phyloP scores from a whole-genome alignment of 2,888 invertebrate species.

The Frankliniella fusca region DNA sequence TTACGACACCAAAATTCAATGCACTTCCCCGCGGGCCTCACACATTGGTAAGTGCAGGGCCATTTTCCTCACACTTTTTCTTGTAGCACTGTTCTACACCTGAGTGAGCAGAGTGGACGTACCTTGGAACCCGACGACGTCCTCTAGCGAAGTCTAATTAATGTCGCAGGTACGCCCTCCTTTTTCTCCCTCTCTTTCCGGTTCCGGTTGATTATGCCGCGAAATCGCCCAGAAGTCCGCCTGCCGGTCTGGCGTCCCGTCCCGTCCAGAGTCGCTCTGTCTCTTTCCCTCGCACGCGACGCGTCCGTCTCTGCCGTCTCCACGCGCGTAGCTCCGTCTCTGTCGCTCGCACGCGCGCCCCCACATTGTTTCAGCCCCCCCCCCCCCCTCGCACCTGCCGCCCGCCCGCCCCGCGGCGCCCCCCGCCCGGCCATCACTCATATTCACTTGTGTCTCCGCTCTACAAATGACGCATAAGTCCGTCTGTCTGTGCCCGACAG shows the following conservation, averaged over 20 bases:
- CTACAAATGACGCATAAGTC: conserved; percentile 26
- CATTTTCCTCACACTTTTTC: too few relatives aligned
- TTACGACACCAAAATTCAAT: too few relatives aligned
- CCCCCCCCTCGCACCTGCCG: neutral
- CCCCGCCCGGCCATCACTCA: neutral
- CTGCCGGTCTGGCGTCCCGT: neutral
- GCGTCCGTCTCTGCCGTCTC: neutral
- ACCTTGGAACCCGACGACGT: too few relatives aligned
- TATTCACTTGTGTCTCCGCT: conserved; percentile 26
- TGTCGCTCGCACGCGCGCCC: neutral
- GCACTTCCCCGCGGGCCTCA: too few relatives aligned
- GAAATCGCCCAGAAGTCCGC: neutral
- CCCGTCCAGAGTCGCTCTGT: neutral
- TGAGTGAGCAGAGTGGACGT: too few relatives aligned
- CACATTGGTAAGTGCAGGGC: too few relatives aligned
- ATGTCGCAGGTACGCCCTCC: too few relatives aligned
- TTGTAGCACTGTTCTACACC: too few relatives aligned
- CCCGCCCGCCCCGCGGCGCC: conserved; percentile 11
- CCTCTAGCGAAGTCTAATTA: too few relatives aligned
- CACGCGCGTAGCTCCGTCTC: neutral
- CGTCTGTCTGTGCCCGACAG: neutral
- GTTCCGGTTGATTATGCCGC: neutral
- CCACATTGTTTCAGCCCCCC: neutral
- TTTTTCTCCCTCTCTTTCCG: neutral
- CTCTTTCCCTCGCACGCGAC: neutral